A percentile compares a stretch with the other conserved stretches of the same genome.
These are phyloP conservation scores for Dreissena rostriformis DNA, from an alignment of 1,140 invertebrate species.

Conservation along the genomic window DNA sequence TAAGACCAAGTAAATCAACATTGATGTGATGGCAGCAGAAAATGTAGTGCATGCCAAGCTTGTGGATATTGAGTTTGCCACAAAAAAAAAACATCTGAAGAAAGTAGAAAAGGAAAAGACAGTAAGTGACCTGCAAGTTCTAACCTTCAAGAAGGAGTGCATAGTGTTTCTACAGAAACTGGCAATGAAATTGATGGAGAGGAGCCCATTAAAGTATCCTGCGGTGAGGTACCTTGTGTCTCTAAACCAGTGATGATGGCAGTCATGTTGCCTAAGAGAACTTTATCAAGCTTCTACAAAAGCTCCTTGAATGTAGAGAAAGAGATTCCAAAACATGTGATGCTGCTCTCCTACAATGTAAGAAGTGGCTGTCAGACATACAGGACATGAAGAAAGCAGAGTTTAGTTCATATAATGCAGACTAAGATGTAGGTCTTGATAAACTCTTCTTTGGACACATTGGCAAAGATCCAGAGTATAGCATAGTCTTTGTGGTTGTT, in stretches of 20 bases:
- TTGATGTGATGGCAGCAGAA: constrained; percentile 30
- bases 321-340: constrained; percentile 29
- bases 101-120: constrained; percentile 30
- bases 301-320: constrained; percentile 11
- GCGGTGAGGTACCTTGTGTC: constrained; percentile 36
- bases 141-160: constrained; percentile 36
- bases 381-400: constrained; percentile 13
- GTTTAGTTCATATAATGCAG: constrained; percentile 22
- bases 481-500: constrained; percentile 20
- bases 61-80: constrained; percentile 31
- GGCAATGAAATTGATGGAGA: constrained; percentile 24
- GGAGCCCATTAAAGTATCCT: constrained; percentile 49
- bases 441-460: constrained; percentile 22
- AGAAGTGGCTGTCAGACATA: constrained; percentile 30
- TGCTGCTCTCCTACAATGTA: constrained; percentile 19
- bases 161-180: constrained; percentile 26
- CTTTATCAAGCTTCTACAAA: constrained; percentile 20
- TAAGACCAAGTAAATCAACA: constrained; percentile 23
- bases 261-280: neutral
- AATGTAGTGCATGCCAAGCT: constrained; percentile 32
- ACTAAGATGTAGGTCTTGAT: constrained; percentile 21
- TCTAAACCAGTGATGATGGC: constrained; percentile 40
- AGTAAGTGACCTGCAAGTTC: constrained; percentile 26
- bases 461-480: constrained; percentile 16
- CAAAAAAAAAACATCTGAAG: constrained; percentile 10